phyloP scores from a whole-genome alignment of 2,888 invertebrate species.

The Trichopoda pennipes region DNA sequence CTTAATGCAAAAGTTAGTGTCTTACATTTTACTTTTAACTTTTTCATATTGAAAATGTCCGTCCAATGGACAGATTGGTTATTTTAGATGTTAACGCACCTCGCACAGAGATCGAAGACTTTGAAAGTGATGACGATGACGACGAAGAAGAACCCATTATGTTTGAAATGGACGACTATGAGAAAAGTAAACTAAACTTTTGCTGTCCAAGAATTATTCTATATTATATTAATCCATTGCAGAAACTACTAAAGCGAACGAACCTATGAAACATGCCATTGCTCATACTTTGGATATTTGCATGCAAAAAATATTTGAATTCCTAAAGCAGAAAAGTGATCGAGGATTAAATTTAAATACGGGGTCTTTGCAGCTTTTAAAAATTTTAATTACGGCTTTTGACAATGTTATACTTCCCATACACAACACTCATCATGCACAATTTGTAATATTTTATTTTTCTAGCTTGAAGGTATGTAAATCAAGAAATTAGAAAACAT shows the following conservation, averaged over 20 bases:
- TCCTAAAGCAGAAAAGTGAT: constrained; percentile 81
- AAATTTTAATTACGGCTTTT: constrained; percentile 86
- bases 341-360: constrained; percentile 74
- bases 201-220: neutral
- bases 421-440: constrained; percentile 90
- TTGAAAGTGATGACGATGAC: constrained; percentile 80
- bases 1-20: constrained; percentile 88
- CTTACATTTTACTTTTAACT: neutral
- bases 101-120: constrained; percentile 83
- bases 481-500: neutral
- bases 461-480: constrained; percentile 84
- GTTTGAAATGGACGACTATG: constrained; percentile 77
- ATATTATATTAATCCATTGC: neutral
- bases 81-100: constrained; percentile 87
- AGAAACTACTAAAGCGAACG: constrained; percentile 37
- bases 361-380: constrained; percentile 79
- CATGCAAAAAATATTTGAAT: constrained; percentile 87
- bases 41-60: neutral
- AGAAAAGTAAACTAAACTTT: constrained; percentile 63
- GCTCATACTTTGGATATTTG: constrained; percentile 89
- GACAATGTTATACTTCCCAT: constrained; percentile 91
- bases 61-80: constrained; percentile 85
- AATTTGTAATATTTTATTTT: constrained; percentile 88
- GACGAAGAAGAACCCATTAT: constrained; percentile 78
- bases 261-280: constrained; percentile 82